phyloP scores from a whole-genome alignment of 2,888 invertebrate species.

The Adelphocoris suturalis region DNA sequence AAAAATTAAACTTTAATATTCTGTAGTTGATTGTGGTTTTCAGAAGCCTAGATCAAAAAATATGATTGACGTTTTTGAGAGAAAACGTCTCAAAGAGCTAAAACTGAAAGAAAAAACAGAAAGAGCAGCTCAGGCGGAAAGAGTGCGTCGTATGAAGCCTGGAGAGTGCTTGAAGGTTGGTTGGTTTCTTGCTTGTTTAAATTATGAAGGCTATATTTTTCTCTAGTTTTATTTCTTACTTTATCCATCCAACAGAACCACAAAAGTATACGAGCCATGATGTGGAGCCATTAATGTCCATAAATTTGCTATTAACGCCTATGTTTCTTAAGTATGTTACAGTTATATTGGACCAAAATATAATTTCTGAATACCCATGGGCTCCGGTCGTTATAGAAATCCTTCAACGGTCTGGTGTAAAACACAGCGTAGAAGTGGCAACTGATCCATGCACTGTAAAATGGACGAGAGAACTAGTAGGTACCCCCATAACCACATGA shows the following conservation, averaged over 20 bases:
- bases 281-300: no score
- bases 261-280: no score
- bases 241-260: no score
- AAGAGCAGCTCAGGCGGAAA: constrained; percentile 42
- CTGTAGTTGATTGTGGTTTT: not conserved
- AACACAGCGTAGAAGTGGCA: not conserved
- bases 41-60: not conserved
- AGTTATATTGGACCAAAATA: constrained; percentile 18
- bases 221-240: no score
- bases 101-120: constrained; percentile 44
- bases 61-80: constrained; percentile 17
- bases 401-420: not conserved
- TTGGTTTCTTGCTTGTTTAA: not conserved
- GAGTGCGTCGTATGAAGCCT: constrained; percentile 52
- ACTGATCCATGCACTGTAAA: constrained; percentile 31
- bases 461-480: constrained; percentile 51
- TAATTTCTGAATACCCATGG: constrained; percentile 24
- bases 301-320: no score
- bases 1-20: not conserved
- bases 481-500: no score
- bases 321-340: constrained; percentile 46
- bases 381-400: not conserved
- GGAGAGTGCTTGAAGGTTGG: constrained; percentile 60
- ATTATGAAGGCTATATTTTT: no score
- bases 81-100: constrained; percentile 50